These are phyloP conservation scores for Zoanthus sansibaricus DNA, from an alignment of 92 coral and sea anemone species.

Conservation along the genomic window DNA sequence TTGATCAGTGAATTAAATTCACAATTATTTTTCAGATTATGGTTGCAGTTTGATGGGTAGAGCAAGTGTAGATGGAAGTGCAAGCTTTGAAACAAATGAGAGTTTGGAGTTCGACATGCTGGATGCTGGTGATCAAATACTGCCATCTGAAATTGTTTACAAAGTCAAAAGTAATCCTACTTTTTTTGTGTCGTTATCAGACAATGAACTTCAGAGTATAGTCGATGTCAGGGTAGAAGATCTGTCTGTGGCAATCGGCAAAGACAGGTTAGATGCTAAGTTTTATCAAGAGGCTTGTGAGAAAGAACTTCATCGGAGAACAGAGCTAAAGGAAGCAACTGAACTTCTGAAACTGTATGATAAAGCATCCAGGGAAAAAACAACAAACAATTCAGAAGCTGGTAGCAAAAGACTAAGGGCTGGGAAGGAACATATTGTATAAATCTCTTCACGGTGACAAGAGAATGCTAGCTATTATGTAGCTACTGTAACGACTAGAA, in stretches of 20 bases:
- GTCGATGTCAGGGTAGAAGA: slow-evolving; percentile 53
- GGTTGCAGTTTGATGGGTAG: neutral
- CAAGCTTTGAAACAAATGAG: slow-evolving; percentile 69
- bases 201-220: slow-evolving; percentile 72
- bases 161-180: slow-evolving; percentile 79
- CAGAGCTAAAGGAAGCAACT: slow-evolving; percentile 78
- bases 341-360: slow-evolving; percentile 84
- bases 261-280: slow-evolving; percentile 52
- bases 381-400: neutral
- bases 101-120: slow-evolving; percentile 73
- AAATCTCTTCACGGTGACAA: neutral
- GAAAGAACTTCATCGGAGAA: slow-evolving; percentile 82
- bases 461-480: too few species aligned
- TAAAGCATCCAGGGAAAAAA: slow-evolving; percentile 59
- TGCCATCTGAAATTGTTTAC: slow-evolving; percentile 58
- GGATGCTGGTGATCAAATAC: slow-evolving; percentile 57
- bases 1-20: neutral
- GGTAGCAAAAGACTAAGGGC: slow-evolving; percentile 24
- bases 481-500: too few species aligned
- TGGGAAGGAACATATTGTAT: neutral
- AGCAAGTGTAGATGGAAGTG: slow-evolving; percentile 27
- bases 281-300: slow-evolving; percentile 86
- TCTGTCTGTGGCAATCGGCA: slow-evolving; percentile 62
- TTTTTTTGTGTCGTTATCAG: slow-evolving; percentile 92
- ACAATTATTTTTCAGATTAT: neutral